A percentile compares a stretch with the other conserved stretches of the same genome.
These are phyloP conservation scores for Trachymyrmex septentrionalis DNA, from an alignment of 1,140 invertebrate species.

Conservation along the genomic window DNA sequence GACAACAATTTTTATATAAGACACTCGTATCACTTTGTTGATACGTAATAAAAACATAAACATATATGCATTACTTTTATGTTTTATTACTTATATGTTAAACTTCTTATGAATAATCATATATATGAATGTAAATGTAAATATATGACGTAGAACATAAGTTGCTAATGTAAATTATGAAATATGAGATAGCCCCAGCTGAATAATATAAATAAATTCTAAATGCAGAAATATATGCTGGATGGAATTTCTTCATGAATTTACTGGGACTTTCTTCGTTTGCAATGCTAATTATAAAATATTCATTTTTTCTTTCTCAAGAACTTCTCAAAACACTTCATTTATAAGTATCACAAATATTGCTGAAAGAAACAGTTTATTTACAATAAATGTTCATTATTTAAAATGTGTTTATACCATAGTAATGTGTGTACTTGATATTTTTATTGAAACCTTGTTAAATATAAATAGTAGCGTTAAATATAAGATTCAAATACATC, in stretches of 20 bases:
- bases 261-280: background rate
- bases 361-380: conserved; percentile 30
- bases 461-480: conserved; percentile 34
- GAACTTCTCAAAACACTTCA: background rate
- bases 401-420: conserved; percentile 27
- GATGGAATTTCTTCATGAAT: conserved; percentile 10
- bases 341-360: conserved; percentile 29
- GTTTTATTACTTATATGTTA: background rate
- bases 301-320: background rate
- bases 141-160: conserved; percentile 3
- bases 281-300: background rate
- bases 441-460: background rate
- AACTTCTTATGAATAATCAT: background rate
- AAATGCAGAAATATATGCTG: background rate
- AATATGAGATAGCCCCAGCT: background rate
- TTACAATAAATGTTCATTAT: conserved; percentile 34
- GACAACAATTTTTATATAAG: background rate
- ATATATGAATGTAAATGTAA: conserved; percentile 2
- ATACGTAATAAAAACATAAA: background rate
- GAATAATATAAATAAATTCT: conserved; percentile 1
- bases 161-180: background rate
- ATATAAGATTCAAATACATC: conserved; percentile 13
- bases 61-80: background rate
- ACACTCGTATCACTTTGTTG: background rate
- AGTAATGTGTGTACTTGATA: background rate